Evolutionary conservation across 2,888 invertebrate genomes (phyloP), one percentile per base, ranked within the genome.

Genomic region (Hermodice carunculata): DNA sequence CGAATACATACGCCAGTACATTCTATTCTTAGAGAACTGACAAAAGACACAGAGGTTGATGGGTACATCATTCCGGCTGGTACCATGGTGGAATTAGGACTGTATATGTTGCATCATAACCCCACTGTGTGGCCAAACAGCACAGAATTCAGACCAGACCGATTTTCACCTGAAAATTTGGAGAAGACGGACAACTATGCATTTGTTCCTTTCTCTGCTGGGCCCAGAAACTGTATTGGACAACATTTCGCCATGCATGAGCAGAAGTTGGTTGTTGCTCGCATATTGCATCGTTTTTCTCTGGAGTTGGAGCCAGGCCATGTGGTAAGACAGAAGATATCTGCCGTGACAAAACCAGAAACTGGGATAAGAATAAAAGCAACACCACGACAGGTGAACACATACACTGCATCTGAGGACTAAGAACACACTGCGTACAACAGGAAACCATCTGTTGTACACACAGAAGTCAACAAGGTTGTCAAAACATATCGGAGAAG

Each of bases 61-160:
- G 78, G 76, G 1, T 54, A 66, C 24, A 57, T 63, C 1, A 68
- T 77, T 8, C 75, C 78, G 11, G 64, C 61, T 1, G 72, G 73
- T 2, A 71, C 74, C 2, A 46, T 71, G 4, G 64, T 77, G 29
- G 66, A 57, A 24, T 62, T 80, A 0, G 60, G 70, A 59, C 64
- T 81, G 14, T 78, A 77, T 53, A 73, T 71, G 53, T 58, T 78
- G 5, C 80, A 78, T 24, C 78, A 76, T 56, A 78, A 79, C 53
- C 74, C 74, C 1, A 52, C 46, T 1, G 66, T 78, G 14, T 80
- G 80, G 79, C n/a, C 49, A 49, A 17, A 24, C 17, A 4, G 49
- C 29, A 49, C 5, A 24, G 8, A 24, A 44, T 44, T 44, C 14
- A 14, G n/a, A n/a, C n/a, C n/a, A n/a, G n/a, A 76, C 14, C 64